A percentile compares a stretch with the other conserved stretches of the same genome.
Conservation (phyloP, 2,888 invertebrate genomes). For the Diarsia brunnea region DNA sequence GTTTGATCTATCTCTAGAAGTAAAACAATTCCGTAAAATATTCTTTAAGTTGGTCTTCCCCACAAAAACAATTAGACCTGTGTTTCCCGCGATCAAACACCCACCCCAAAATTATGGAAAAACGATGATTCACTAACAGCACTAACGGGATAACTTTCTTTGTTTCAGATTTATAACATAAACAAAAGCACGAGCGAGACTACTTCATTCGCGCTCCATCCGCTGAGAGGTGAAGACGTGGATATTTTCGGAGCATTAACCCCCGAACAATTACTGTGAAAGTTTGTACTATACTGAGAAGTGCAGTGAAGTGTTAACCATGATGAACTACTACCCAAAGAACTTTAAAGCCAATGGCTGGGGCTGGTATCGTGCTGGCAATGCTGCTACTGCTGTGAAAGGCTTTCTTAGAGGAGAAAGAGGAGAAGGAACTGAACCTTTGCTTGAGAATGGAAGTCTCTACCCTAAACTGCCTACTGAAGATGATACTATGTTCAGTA, state of each 20-base stretch:
- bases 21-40: not conserved
- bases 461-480: conserved; percentile 84
- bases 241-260: conserved; percentile 59
- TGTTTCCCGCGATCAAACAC: not conserved
- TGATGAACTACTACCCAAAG: conserved; percentile 84
- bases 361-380: conserved; percentile 85
- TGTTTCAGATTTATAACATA: conserved; percentile 66
- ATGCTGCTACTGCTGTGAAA: conserved; percentile 80
- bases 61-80: not conserved
- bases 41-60: not conserved
- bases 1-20: not conserved
- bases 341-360: conserved; percentile 87
- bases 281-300: conserved; percentile 13
- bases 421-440: conserved; percentile 78
- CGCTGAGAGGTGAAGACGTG: conserved; percentile 66
- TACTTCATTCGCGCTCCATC: conserved; percentile 61
- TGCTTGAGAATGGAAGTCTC: conserved; percentile 79
- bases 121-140: conserved; percentile 25
- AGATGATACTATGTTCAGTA: conserved; percentile 81
- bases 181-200: conserved; percentile 42
- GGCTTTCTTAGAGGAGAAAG: conserved; percentile 84
- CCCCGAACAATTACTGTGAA: conserved; percentile 46
- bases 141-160: conserved; percentile 57
- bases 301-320: conserved; percentile 56
- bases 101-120: conserved; percentile 1